Base-by-base conservation (phyloP, 2,797 vertebrate genomes). In the Leptatherina wallacei region DNA sequence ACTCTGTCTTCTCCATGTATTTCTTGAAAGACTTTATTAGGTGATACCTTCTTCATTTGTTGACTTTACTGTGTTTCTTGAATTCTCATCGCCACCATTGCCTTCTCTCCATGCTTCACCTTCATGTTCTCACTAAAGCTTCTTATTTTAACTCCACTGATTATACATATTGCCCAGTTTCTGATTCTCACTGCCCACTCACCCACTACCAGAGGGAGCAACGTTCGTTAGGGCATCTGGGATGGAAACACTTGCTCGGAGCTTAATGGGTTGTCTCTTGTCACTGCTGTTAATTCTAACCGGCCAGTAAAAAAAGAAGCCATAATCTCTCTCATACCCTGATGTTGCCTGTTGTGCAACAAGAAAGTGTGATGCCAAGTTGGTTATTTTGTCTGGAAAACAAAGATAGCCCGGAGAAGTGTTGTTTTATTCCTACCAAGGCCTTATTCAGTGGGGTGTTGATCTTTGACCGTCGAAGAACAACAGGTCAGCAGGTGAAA, bases 251-350 rank as follows among this genome's bases (percentile, higher is more conserved):
- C 58, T 75, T 14, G 54, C 71, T 72, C 42, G 3, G 22, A 69
- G 47, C 77, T 75, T 56, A 47, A 61, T 56, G 27, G 62, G 33
- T 57, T 16, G 4, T 69, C 55, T 80, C 59, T 64, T 57, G 29
- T 73, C 66, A 77, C 70, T 69, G 35, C 65, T 67, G 62, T 65
- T 16, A 22, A 73, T 67, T 71, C 38, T 55, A 42, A 73, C 32
- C 51, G 49, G 63, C 66, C 33, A 47, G 61, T 63, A 61, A 6
- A 20, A 42, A 44, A 69, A 80, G 61, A 27, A 81, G 66, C 67
- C 20, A 4, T 82, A 66, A 76, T 86, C 78, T 55, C 73, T 74
- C 58, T 86, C 71, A 66, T 71, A 73, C 77, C 71, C 74, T n/a
- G 59, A 52, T 13, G n/a, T 44, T 64, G 51, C 62, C 62, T 67